A percentile compares a stretch with the other conserved stretches of the same genome.
Conservation (phyloP, 2,113 vertebrate genomes). For the Cardinalis cardinalis region DNA sequence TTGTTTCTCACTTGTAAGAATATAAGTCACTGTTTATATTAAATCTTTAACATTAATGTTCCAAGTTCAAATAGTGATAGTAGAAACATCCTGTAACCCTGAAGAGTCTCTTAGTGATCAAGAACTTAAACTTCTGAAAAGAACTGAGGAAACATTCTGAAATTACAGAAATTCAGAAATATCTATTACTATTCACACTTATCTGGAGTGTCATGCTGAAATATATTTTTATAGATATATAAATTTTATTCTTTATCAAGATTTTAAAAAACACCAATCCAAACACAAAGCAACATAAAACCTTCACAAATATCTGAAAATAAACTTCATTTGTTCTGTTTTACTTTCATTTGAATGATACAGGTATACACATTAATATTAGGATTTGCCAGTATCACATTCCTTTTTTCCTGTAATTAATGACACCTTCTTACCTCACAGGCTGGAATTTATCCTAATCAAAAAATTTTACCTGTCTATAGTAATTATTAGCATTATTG, state of each 20-base stretch:
- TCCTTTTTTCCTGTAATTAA: neutral
- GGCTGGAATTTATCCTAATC: neutral
- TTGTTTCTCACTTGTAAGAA: neutral
- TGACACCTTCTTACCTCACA: neutral
- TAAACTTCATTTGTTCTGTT: neutral
- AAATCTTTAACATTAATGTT: neutral
- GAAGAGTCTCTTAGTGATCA: neutral
- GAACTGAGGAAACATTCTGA: neutral
- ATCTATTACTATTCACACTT: neutral
- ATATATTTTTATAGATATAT: neutral
- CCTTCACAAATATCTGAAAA: neutral
- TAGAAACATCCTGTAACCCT: neutral
- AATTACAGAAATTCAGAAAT: neutral
- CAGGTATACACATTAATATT: neutral
- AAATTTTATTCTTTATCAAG: neutral
- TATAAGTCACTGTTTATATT: fast-evolving
- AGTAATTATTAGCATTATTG: neutral
- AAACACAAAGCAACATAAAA: neutral
- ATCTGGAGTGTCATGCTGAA: neutral
- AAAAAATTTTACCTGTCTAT: neutral
- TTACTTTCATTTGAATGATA: neutral
- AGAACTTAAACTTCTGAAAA: neutral
- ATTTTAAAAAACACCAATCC: neutral
- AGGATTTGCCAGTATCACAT: neutral
- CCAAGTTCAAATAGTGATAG: neutral